Percentiles rank a stretch among this genome's conserved stretches.
phyloP scores from a whole-genome alignment of 2,797 vertebrate genomes.

The Naso thynnoides region DNA sequence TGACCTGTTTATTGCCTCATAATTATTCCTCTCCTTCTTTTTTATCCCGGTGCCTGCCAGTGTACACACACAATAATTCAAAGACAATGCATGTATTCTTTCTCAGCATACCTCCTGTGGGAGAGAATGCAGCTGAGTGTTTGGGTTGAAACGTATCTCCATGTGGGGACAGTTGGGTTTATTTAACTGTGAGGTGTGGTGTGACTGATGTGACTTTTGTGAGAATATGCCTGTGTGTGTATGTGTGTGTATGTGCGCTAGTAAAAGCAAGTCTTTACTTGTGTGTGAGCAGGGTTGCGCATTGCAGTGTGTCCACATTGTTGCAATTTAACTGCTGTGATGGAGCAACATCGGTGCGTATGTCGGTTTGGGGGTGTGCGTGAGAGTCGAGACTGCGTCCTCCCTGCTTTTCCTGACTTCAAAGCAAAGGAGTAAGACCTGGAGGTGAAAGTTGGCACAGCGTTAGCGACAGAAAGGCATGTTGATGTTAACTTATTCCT shows the following conservation, averaged over 20 bases:
- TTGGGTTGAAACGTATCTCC: conserved; percentile 56
- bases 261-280: conserved; percentile 21
- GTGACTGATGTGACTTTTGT: conserved; percentile 36
- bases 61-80: conserved; percentile 45
- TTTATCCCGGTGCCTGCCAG: conserved; percentile 48
- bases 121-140: conserved; percentile 48
- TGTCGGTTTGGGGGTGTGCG: not conserved
- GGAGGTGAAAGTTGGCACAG: conserved; percentile 5
- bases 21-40: conserved; percentile 34
- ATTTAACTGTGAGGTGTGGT: conserved; percentile 54
- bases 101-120: conserved; percentile 49
- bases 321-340: conserved; percentile 22
- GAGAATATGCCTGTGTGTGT: conserved; percentile 34
- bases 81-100: conserved; percentile 64
- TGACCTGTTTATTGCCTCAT: conserved; percentile 46
- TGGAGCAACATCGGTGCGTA: not conserved
- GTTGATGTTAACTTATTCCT: conserved; percentile 39
- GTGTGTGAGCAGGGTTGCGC: conserved; percentile 9
- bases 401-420: conserved; percentile 43
- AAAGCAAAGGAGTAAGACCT: conserved; percentile 8
- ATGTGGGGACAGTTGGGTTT: conserved; percentile 42
- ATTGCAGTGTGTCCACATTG: conserved; percentile 4
- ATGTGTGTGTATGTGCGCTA: not conserved
- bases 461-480: conserved; percentile 2
- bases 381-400: conserved; percentile 25